Conservation (phyloP, 2,888 invertebrate genomes). For the Sthenelais limicola region DNA sequence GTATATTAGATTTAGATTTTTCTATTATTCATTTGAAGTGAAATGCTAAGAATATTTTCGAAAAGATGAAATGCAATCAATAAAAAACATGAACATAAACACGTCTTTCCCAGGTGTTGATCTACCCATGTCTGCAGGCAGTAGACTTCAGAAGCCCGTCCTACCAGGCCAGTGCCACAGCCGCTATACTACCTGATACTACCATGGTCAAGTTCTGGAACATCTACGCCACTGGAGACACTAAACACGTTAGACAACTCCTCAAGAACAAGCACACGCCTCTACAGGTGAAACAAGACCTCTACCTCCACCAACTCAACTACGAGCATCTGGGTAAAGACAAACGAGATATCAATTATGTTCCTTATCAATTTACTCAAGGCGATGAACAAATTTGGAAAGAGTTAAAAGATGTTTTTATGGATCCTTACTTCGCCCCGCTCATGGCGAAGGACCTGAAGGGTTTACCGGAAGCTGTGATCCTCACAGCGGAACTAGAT, state of each 20-base stretch:
- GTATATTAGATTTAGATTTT: no score
- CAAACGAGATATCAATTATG: background rate
- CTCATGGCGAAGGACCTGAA: slow-evolving; percentile 63
- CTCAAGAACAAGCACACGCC: background rate
- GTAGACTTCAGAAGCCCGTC: slow-evolving; percentile 12
- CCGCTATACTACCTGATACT: background rate
- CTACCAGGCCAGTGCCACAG: background rate
- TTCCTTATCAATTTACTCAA: no score
- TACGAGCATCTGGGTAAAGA: background rate
- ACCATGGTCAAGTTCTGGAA: background rate
- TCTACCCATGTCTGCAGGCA: slow-evolving; percentile 39
- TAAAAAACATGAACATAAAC: no score
- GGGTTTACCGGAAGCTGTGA: slow-evolving; percentile 65
- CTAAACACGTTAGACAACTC: background rate
- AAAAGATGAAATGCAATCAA: no score
- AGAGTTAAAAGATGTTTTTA: slow-evolving; percentile 52
- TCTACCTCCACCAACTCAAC: no score
- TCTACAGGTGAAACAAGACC: background rate
- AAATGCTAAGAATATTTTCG: no score
- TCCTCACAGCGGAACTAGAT: slow-evolving; percentile 72
- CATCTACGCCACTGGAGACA: background rate
- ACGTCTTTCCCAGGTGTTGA: slow-evolving; percentile 3
- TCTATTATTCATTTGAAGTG: no score
- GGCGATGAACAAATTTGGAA: slow-evolving; percentile 46
- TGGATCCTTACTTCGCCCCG: slow-evolving; percentile 67